Conservation (phyloP, 2,113 vertebrate species). For the Odobenus rosmarus region DNA sequence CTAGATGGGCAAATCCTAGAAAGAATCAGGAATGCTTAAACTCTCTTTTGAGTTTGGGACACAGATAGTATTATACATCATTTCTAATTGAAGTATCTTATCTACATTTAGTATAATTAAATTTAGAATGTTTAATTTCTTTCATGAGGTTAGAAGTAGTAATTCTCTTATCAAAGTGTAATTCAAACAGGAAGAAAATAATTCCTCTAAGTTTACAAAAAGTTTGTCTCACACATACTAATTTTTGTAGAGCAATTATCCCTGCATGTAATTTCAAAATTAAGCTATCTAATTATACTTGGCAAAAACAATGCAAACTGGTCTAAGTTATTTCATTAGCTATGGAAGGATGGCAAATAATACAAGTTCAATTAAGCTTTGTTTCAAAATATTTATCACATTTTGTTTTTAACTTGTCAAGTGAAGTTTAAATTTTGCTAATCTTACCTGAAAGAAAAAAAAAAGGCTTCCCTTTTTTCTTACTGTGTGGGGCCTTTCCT, state of each 20-base stretch:
- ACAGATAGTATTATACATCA: neutral
- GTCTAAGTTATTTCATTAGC: neutral
- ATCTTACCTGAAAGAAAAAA: neutral
- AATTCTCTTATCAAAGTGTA: constrained; percentile 15
- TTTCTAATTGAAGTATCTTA: constrained; percentile 27
- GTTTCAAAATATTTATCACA: neutral
- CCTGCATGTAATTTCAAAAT: neutral
- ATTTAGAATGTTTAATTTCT: constrained; percentile 35
- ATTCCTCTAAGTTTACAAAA: neutral
- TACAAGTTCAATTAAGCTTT: neutral
- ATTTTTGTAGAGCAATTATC: neutral
- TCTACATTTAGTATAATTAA: constrained; percentile 49
- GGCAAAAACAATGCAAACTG: neutral
- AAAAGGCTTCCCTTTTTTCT: neutral
- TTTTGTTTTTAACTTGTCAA: constrained; percentile 46
- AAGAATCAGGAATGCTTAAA: constrained; percentile 23
- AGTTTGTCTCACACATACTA: neutral
- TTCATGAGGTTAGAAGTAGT: constrained; percentile 22
- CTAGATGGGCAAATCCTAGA: constrained; percentile 19
- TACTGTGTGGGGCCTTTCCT: neutral
- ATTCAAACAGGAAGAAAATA: constrained; percentile 34
- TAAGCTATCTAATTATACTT: neutral
- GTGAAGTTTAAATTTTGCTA: neutral
- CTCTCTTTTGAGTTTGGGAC: neutral
- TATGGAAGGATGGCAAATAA: neutral